Percentiles rank a stretch among this genome's conserved stretches.
Conservation (phyloP, 2,888 invertebrate genomes). For the Cyclophora albipunctata region DNA sequence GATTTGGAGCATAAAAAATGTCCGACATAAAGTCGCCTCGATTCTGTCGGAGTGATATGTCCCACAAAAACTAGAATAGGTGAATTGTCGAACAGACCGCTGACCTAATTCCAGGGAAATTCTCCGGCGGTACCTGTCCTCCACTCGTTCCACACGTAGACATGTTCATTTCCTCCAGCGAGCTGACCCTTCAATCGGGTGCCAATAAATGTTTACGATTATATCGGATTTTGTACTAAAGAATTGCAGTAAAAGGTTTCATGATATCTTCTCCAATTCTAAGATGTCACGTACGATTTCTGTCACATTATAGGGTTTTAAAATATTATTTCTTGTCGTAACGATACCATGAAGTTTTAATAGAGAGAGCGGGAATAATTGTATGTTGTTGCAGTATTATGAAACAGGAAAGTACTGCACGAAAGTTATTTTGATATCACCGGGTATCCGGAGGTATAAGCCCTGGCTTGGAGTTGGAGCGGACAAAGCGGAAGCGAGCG, state of each 20-base stretch:
- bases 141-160: constrained; percentile 26
- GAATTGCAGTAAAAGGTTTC: no score
- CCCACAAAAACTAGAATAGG: not conserved
- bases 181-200: constrained; percentile 23
- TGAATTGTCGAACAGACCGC: constrained; percentile 1
- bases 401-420: no score
- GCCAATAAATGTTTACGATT: constrained; percentile 18
- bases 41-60: not conserved
- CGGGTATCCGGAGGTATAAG: constrained; percentile 9
- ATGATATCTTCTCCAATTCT: no score
- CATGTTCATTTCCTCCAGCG: constrained; percentile 44
- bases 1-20: no score
- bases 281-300: no score
- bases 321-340: no score
- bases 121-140: constrained; percentile 26
- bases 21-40: no score
- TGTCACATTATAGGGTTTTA: no score
- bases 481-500: constrained; percentile 27
- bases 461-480: constrained; percentile 11
- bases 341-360: no score
- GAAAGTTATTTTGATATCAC: constrained; percentile 7
- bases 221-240: constrained; percentile 2
- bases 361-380: no score
- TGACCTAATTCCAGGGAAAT: constrained; percentile 26
- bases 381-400: no score